These are phyloP conservation scores for Urocynchramus pylzowi DNA, from an alignment of 2,113 vertebrate genomes.

Conservation along the genomic window DNA sequence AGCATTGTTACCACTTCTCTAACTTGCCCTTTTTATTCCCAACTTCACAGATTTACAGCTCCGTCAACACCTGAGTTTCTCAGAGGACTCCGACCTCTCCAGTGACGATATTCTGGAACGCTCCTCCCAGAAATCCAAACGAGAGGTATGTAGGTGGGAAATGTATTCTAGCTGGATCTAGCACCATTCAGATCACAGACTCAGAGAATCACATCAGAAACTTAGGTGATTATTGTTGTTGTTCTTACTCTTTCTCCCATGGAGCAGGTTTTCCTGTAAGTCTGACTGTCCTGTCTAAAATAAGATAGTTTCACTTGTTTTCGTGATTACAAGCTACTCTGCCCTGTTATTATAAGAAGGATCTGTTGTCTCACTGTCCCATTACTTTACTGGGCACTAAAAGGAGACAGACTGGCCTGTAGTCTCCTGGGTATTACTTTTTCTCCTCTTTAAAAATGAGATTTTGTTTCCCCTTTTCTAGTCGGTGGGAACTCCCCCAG, in stretches of 20 bases:
- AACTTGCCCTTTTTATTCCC: neutral
- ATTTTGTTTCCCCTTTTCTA: neutral
- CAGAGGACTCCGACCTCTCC: conserved; percentile 95
- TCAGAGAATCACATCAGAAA: neutral
- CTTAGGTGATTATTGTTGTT: neutral
- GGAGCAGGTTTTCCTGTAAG: neutral
- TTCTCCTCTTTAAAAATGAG: neutral
- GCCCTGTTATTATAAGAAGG: neutral
- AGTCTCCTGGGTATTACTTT: neutral
- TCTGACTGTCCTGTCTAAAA: neutral
- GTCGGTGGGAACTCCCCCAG: neutral
- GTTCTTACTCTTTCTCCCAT: neutral
- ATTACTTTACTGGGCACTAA: neutral
- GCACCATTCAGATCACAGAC: neutral
- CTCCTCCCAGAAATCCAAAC: conserved; percentile 91
- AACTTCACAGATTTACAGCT: conserved; percentile 81
- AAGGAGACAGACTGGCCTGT: neutral
- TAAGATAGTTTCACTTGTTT: neutral
- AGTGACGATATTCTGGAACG: conserved; percentile 91
- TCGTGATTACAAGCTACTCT: neutral
- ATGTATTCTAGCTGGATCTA: neutral
- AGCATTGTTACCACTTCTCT: neutral
- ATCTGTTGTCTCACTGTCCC: neutral
- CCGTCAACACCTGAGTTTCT: conserved; percentile 89
- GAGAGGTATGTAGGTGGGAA: conserved; percentile 79